phyloP scores from a whole-genome alignment of 2,888 invertebrate species.

The Athalia rosae region DNA sequence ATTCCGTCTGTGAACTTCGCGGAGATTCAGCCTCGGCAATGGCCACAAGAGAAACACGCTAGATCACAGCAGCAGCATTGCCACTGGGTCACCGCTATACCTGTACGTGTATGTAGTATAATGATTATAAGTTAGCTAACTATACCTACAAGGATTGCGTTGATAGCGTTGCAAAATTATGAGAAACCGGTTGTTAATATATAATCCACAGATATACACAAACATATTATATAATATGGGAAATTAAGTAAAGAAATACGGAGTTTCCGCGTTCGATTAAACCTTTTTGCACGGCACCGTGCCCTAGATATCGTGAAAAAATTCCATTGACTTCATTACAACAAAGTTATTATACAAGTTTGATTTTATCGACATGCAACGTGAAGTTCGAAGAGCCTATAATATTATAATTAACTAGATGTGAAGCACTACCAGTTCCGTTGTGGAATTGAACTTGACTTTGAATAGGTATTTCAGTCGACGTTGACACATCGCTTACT shows the following conservation, averaged over 20 bases:
- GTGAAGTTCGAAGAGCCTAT: background rate
- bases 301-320: background rate
- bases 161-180: slow-evolving; percentile 20
- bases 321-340: background rate
- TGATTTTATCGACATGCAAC: background rate
- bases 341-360: background rate
- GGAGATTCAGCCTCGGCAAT: slow-evolving; percentile 44
- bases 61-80: slow-evolving; percentile 22
- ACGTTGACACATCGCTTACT: slow-evolving; percentile 44
- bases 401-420: background rate
- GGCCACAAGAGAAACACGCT: slow-evolving; percentile 30
- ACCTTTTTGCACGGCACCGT: background rate
- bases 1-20: slow-evolving; percentile 38
- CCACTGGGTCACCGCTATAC: slow-evolving; percentile 35
- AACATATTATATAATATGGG: slow-evolving; percentile 10
- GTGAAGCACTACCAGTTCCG: background rate
- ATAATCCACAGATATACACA: background rate
- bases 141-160: slow-evolving; percentile 4
- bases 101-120: background rate
- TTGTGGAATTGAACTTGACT: slow-evolving; percentile 54
- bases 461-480: slow-evolving; percentile 44
- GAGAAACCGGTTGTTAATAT: slow-evolving; percentile 27
- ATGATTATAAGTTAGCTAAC: background rate
- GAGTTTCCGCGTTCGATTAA: slow-evolving; percentile 10
- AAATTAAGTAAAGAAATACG: slow-evolving; percentile 23